Conservation (phyloP, 2,888 invertebrate species). For the Camponotus fellah region DNA sequence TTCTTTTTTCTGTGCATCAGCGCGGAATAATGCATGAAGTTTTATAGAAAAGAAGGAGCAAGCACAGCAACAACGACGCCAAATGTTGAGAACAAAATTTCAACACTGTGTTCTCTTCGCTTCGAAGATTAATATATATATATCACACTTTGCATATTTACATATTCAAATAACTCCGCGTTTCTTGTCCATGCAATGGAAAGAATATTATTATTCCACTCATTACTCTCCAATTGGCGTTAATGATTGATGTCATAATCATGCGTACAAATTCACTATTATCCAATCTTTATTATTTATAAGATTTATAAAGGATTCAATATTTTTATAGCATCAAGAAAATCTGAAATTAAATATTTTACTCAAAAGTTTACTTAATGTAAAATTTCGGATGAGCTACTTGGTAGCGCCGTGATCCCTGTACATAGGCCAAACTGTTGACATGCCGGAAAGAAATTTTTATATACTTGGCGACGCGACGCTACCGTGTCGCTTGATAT, state of each 20-base stretch:
- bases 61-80: constrained; percentile 27
- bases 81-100: constrained; percentile 61
- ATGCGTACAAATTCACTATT: neutral
- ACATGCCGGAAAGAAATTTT: too few relatives aligned
- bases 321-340: neutral
- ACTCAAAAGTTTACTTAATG: too few relatives aligned
- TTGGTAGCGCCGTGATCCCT: too few relatives aligned
- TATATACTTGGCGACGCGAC: too few relatives aligned
- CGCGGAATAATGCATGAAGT: constrained; percentile 56
- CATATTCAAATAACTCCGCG: constrained; percentile 62
- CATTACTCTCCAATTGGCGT: constrained; percentile 29
- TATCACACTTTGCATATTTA: constrained; percentile 64
- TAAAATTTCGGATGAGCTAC: too few relatives aligned
- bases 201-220: constrained; percentile 45
- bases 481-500: too few relatives aligned
- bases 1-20: constrained; percentile 48
- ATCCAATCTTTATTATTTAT: neutral
- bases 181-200: constrained; percentile 23
- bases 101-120: constrained; percentile 60
- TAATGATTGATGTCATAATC: constrained; percentile 40
- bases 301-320: neutral
- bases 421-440: too few relatives aligned
- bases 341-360: neutral
- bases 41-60: constrained; percentile 7
- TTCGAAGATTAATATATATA: constrained; percentile 57